These are phyloP conservation scores for Drosophila helvetica DNA, from an alignment of 2,888 invertebrate species.

Conservation along the genomic window DNA sequence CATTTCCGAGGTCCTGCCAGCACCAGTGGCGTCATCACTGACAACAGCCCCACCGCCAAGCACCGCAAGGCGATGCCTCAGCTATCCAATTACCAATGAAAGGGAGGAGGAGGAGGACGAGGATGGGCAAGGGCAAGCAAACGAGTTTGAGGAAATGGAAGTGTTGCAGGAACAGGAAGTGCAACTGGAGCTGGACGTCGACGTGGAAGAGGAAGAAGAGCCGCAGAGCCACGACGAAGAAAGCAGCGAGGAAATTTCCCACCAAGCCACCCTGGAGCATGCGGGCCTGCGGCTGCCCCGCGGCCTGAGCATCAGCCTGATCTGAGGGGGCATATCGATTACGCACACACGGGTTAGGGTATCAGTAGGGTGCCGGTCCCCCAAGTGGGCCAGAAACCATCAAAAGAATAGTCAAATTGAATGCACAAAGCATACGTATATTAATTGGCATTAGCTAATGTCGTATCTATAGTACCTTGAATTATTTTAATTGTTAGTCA, in stretches of 20 bases:
- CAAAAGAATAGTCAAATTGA: constrained; percentile 64
- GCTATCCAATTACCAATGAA: constrained; percentile 56
- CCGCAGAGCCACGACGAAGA: constrained; percentile 7
- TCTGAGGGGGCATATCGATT: constrained; percentile 43
- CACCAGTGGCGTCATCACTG: constrained; percentile 48
- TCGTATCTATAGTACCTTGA: constrained; percentile 62
- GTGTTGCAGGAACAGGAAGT: constrained; percentile 32
- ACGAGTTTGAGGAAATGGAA: constrained; percentile 20
- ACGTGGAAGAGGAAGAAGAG: background rate
- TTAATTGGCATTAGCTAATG: constrained; percentile 58
- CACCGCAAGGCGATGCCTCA: constrained; percentile 52
- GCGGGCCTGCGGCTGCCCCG: constrained; percentile 65
- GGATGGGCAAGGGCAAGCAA: constrained; percentile 19
- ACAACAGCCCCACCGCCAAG: constrained; percentile 4
- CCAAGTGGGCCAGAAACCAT: constrained; percentile 13
- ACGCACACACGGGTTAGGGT: background rate
- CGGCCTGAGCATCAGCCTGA: constrained; percentile 75
- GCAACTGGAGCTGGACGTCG: constrained; percentile 30
- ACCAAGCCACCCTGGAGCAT: constrained; percentile 52
- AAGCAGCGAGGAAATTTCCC: constrained; percentile 41
- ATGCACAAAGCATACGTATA: constrained; percentile 35
- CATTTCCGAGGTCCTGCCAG: constrained; percentile 83
- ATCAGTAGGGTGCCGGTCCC: background rate
- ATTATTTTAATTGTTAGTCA: constrained; percentile 67
- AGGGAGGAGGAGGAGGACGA: constrained; percentile 22